phyloP scores from a whole-genome alignment of 30 jellyfish, hydroid and myxozoan genomes.

The Pseudorhiza aurosa region DNA sequence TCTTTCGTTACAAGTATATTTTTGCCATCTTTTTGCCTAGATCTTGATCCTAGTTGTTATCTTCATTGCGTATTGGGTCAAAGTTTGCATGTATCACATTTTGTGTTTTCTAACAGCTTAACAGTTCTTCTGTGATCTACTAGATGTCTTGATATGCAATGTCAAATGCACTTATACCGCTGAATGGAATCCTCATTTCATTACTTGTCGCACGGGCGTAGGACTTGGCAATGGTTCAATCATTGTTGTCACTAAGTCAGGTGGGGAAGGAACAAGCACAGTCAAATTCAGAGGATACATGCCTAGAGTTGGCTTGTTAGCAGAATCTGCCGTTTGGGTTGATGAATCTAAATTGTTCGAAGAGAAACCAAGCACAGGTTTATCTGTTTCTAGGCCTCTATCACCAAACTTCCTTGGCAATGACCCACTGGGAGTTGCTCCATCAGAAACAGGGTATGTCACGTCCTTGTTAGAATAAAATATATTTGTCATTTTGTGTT shows the following conservation, averaged over 20 bases:
- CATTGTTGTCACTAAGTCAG: constrained; percentile 87
- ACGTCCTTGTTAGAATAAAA: too few relatives aligned
- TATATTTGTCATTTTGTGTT: too few relatives aligned
- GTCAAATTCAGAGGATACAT: constrained; percentile 89
- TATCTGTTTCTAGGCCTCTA: constrained; percentile 72
- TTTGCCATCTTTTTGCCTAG: too few relatives aligned
- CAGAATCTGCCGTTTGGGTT: constrained; percentile 98
- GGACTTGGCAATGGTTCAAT: constrained; percentile 93
- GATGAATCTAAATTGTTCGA: constrained; percentile 96
- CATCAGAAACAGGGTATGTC: constrained; percentile 94
- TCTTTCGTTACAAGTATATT: too few relatives aligned
- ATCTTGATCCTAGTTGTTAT: too few relatives aligned
- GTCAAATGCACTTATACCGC: constrained; percentile 92
- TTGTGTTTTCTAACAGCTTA: too few relatives aligned
- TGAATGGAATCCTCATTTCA: constrained; percentile 90
- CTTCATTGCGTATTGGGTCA: too few relatives aligned
- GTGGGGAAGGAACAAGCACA: constrained; percentile 92
- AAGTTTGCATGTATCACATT: too few relatives aligned
- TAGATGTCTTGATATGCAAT: constrained; percentile 92
- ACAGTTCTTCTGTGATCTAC: too few relatives aligned
- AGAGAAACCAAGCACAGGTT: constrained; percentile 90
- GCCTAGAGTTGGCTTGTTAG: constrained; percentile 96
- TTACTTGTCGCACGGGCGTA: constrained; percentile 87
- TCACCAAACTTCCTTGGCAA: constrained; percentile 68
- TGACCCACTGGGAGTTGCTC: constrained; percentile 98